Evolutionary conservation across 2,797 vertebrate genomes (phyloP), one percentile per base, ranked within the genome.

Genomic region (Mus caroli): DNA sequence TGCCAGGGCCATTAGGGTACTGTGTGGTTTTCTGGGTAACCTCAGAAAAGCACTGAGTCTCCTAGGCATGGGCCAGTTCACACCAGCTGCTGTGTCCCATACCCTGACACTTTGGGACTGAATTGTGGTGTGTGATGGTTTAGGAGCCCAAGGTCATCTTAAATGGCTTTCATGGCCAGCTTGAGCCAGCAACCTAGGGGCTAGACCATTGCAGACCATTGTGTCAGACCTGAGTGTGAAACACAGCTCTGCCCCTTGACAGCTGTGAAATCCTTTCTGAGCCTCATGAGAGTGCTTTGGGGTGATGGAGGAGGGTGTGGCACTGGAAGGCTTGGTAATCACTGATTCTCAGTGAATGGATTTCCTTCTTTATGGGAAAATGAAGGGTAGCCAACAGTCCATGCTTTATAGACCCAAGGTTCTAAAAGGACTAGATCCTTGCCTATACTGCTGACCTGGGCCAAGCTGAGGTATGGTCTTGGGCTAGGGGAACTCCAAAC

Each of bases 101-200:
- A n/a, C 50, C n/a, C 46, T n/a, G 56, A 0, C 40, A 31, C 60
- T 40, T 12, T 22, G 40, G 93, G 84, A 0, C 40, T 0, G 31
- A 85, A 64, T 10, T 8, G 31, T 69, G 3, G 67, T 0, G 0
- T 20, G 17, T 46, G 71, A 54, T 28, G 22, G 56, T 50, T 9
- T 5, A 1, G 60, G 83, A 17, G 40, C 34, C 52, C 40, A 22
- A 24, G 31, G 26, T n/a, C 78, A 31, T 6, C 20, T n/a, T 17
- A 0, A 4, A 0, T 26, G 46, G 37, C 10, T 3, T 58, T 60
- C 12, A 1, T 0, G 0, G 50, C 31, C 9, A 1, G 13, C 64
- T 24, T 0, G 56, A 69, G 64, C 71, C 8, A 58, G 56, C 62
- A 40, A 77, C 69, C 78, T 15, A 17, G 14, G 17, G 31, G 7